Base-by-base conservation (phyloP, 2,888 invertebrate genomes). In the Tetropium fuscum region DNA sequence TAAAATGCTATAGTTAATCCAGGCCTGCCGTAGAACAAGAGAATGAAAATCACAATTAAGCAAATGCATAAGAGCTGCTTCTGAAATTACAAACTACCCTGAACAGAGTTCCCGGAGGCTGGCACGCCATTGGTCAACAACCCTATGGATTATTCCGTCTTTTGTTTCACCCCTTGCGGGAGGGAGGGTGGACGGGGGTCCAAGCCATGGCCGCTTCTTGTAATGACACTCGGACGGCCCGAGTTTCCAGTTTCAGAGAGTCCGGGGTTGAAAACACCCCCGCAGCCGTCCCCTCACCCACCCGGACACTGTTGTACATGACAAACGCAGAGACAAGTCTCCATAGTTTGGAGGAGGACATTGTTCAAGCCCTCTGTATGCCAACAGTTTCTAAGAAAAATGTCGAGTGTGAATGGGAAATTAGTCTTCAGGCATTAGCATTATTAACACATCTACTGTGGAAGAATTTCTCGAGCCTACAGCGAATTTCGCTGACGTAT, bases 71-170 rank as follows among this genome's bases (percentile, higher is more conserved):
- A 64, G 49, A 61, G 60, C 58, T 34, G 53, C 58, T 53, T 44
- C 53, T 60, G 58, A 58, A 58, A 58, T 60, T 57, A 58, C 58
- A 60, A 59, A 56, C 60, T 57, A 54, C 61, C 56, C 64, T 38
- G 55, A 53, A 60, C 57, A 57, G 59, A 43, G 54, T 54, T 57
- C 59, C 55, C 30, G 22, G 43, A 47, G 55, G 54, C 58, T 36
- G 44, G 77, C 73, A 78, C 78, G 80, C 80, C 80, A 81, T 81
- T 81, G 81, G 81, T 80, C 81, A 81, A 76, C 80, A 72, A 75
- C 78, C 80, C 73, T 80, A 81, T 81, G 81, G 82, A 81, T 81
- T 82, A 82, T 81, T 80, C 81, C 77, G 80, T 80, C 81, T 81
- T 81, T 82, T 82, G 82, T 82, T 81, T 81, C 81, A 78, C 78